Conservation (phyloP, 2,888 invertebrate genomes). For the Ommatoiulus sabulosus region DNA sequence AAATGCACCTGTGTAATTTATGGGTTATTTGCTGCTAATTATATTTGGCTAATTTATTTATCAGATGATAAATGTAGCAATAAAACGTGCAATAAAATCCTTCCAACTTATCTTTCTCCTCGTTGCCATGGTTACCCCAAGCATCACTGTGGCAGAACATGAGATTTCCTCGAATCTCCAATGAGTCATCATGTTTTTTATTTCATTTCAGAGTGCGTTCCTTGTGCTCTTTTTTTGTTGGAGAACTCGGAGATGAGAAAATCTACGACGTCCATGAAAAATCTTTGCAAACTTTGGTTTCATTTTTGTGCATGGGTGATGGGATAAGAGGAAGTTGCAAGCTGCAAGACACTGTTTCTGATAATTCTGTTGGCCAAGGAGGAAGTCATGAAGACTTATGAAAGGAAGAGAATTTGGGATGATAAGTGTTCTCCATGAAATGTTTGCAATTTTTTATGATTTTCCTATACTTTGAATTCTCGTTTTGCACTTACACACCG, state of each 20-base stretch:
- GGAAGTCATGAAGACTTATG: neutral
- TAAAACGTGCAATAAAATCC: neutral
- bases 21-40: neutral
- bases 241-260: conserved; percentile 49
- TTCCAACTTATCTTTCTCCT: neutral
- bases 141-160: neutral
- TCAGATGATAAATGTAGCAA: neutral
- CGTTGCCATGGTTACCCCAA: neutral
- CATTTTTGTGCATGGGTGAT: conserved; percentile 52
- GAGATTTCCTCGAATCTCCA: neutral
- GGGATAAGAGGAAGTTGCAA: neutral
- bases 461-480: no score
- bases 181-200: neutral
- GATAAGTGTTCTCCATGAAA: no score
- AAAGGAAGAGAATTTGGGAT: neutral
- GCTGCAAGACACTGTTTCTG: neutral
- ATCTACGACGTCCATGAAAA: conserved; percentile 26
- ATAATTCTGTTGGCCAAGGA: neutral
- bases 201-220: conserved; percentile 24
- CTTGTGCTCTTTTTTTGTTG: conserved; percentile 9
- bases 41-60: neutral
- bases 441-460: no score
- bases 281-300: neutral
- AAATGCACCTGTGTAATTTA: neutral
- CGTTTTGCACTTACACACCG: no score